Base-by-base conservation (phyloP, 2,888 invertebrate genomes). In the Philereme transversata region DNA sequence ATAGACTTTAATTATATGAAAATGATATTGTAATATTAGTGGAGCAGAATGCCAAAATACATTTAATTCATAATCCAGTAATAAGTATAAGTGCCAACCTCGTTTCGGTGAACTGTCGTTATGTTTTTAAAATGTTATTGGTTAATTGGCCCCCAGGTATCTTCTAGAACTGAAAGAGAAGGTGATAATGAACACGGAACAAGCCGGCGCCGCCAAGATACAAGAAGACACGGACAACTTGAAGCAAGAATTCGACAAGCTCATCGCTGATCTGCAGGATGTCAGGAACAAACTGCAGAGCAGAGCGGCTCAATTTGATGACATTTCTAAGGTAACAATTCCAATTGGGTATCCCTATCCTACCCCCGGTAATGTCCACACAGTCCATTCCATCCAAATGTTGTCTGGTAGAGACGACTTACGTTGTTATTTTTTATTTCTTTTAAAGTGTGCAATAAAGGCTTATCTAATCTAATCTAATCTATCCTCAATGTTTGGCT, bases 151-250 rank as follows among this genome's bases (percentile, higher is more conserved):
- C 22, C 9, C 22, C 36, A 61, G 87, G 48, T 98, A 98, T 80
- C 95, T 97, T 52, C 88, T 97, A 40, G 99, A 99, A 77, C 90
- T 98, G 3, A 98, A 98, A 78, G 99, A 99, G 83, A 96, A 97
- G 78, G 97, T 98, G 0, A 96, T 98, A 6, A 96, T 98, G 93
- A 98, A 97, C 78, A 99, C 98, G 0, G 98, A 97, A 85, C 96
- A 96, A 69, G 94, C 95, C 54, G 99, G 99, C 0, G 97, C 97
- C 0, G 95, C 95, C 0, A 97, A 97, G 82, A 98, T 99, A 61
- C 96, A 97, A 78, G 98, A 98, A 79, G 97, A 98, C 75, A 98
- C 98, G 0, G 98, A 98, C 79, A 95, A 94, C 68, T 88, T 98
- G 34, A 97, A 97, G 78, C 94, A 95, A 74, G 98, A 98, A 82